Conservation (phyloP, 2,797 vertebrate genomes). For the Petrocephalus schoutedeni region DNA sequence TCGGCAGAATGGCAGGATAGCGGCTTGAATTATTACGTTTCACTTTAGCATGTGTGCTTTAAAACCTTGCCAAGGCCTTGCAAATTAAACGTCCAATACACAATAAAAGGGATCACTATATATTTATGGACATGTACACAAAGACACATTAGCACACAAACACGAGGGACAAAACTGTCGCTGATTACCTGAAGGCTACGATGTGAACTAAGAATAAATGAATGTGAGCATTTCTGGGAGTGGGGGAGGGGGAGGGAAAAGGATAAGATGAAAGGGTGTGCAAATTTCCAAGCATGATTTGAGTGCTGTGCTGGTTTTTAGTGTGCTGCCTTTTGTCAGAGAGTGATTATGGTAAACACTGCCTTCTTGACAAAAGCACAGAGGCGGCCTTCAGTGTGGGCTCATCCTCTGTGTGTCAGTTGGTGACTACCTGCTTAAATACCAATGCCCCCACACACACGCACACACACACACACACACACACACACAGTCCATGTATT, state of each 20-base stretch:
- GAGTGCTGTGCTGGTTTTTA: background rate
- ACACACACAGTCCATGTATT: background rate
- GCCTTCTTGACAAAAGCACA: slow-evolving; percentile 34
- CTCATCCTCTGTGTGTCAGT: slow-evolving; percentile 34
- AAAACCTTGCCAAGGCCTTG: background rate
- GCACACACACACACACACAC: background rate
- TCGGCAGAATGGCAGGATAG: background rate
- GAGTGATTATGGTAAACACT: slow-evolving; percentile 34
- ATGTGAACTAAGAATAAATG: background rate
- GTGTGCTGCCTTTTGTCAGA: slow-evolving; percentile 27
- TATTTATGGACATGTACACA: background rate
- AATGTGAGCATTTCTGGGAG: background rate
- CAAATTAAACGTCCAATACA: background rate
- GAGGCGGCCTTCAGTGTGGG: slow-evolving; percentile 30
- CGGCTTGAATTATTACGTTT: background rate
- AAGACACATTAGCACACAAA: background rate
- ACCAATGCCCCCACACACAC: slow-evolving; percentile 26
- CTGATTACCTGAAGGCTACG: background rate
- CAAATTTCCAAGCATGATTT: background rate
- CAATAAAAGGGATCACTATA: background rate
- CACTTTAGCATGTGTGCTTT: background rate
- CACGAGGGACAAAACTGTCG: background rate
- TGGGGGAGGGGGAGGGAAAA: background rate
- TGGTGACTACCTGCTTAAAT: slow-evolving; percentile 29
- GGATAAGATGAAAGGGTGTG: slow-evolving; percentile 37